phyloP scores from a whole-genome alignment of 2,113 vertebrate genomes.

The Microcebus ravelobensis region DNA sequence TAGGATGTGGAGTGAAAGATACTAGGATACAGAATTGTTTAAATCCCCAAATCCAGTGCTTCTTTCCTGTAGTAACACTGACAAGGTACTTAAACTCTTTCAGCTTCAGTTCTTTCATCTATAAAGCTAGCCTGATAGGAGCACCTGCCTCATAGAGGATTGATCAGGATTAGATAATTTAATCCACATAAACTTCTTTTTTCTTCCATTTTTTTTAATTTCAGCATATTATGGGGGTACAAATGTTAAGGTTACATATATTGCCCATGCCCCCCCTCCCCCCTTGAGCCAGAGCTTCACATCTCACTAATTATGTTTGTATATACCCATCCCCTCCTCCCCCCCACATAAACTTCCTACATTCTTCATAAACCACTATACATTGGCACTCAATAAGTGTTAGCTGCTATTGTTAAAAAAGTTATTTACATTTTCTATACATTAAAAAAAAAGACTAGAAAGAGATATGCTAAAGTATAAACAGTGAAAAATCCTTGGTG shows the following conservation, averaged over 20 bases:
- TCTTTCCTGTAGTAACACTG: not conserved
- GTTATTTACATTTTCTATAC: not conserved
- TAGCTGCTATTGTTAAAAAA: not conserved
- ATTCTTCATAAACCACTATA: not conserved
- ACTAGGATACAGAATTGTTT: not conserved
- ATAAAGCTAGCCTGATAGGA: not conserved
- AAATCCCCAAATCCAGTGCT: not conserved
- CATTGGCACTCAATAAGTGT: not conserved
- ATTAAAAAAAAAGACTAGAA: not conserved
- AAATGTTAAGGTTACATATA: too few species aligned
- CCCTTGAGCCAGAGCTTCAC: too few species aligned
- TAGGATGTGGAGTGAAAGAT: not conserved
- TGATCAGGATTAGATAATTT: not conserved
- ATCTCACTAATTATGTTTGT: too few species aligned
- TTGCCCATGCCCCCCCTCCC: too few species aligned
- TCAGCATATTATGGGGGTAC: too few species aligned
- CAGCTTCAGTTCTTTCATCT: not conserved
- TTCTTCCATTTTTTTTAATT: too few species aligned
- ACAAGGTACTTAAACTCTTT: not conserved
- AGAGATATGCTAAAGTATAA: not conserved
- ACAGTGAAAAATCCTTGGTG: not conserved
- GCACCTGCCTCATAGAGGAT: not conserved
- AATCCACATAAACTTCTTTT: not conserved
- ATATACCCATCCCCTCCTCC: too few species aligned
- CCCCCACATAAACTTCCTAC: too few species aligned